Evolutionary conservation across 2,113 vertebrate genomes (phyloP).

Genomic region (Picathartes gymnocephalus): DNA sequence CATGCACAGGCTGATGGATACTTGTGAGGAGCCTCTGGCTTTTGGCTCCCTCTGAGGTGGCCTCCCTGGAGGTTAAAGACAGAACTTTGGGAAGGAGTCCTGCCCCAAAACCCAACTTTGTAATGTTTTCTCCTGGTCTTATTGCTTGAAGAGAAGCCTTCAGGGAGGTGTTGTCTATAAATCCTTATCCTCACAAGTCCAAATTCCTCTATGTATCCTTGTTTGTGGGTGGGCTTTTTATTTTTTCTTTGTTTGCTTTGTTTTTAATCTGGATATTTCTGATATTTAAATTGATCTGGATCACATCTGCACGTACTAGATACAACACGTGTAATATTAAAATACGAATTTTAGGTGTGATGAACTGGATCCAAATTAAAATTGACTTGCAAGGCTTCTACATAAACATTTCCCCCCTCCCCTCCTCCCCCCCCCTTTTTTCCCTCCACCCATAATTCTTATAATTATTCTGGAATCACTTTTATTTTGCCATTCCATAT

Average conservation of each 20-base stretch:
- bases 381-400: background rate
- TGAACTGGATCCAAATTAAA: background rate
- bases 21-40: background rate
- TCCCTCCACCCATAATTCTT: background rate
- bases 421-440: too few species aligned
- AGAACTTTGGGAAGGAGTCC: background rate
- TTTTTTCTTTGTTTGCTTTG: background rate
- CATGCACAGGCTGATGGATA: background rate
- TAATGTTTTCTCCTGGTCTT: background rate
- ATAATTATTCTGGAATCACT: background rate
- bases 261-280: background rate
- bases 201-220: background rate
- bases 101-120: background rate
- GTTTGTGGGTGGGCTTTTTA: background rate
- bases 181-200: background rate
- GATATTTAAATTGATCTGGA: background rate
- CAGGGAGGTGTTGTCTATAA: background rate
- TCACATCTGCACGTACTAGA: background rate
- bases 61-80: background rate
- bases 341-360: background rate
- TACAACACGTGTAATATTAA: background rate
- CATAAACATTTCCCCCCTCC: background rate
- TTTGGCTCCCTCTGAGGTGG: background rate
- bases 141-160: background rate
- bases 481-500: background rate